Evolutionary conservation across 1,140 invertebrate species (phyloP).

Genomic region (Zaprionus ornatus): DNA sequence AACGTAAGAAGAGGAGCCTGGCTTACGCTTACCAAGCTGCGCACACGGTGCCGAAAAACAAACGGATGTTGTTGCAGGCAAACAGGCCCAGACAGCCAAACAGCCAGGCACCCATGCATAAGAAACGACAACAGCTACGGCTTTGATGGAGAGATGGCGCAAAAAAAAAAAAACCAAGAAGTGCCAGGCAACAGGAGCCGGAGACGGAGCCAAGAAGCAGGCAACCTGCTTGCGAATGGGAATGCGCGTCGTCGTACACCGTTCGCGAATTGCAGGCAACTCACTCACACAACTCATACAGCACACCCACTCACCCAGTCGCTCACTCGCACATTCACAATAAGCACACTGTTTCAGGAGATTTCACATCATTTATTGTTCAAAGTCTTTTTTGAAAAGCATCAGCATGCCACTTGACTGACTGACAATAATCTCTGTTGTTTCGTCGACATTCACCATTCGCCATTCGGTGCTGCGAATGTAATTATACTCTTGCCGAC

Average conservation of each 20-base stretch:
- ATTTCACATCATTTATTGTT: slow-evolving; percentile 71
- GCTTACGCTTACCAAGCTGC: slow-evolving; percentile 37
- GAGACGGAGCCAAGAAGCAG: slow-evolving; percentile 9
- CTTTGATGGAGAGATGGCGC: slow-evolving; percentile 29
- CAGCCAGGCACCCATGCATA: slow-evolving; percentile 43
- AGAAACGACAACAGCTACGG: slow-evolving; percentile 44
- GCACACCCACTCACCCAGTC: slow-evolving; percentile 15
- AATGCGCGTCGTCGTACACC: slow-evolving; percentile 28
- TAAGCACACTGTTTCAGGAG: slow-evolving; percentile 46
- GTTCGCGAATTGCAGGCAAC: slow-evolving; percentile 39
- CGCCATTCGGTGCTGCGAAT: slow-evolving; percentile 26
- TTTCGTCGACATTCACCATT: slow-evolving; percentile 51
- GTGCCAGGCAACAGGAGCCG: slow-evolving; percentile 42
- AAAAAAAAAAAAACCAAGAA: slow-evolving; percentile 27
- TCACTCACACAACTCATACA: slow-evolving; percentile 14
- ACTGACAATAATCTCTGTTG: slow-evolving; percentile 67
- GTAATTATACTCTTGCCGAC: slow-evolving; percentile 44
- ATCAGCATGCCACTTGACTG: slow-evolving; percentile 46
- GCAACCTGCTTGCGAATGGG: slow-evolving; percentile 14
- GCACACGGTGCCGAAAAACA: slow-evolving; percentile 49
- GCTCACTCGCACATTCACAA: slow-evolving; percentile 28
- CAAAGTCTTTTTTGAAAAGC: slow-evolving; percentile 59
- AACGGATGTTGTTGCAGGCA: slow-evolving; percentile 61
- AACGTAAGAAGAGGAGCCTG: slow-evolving; percentile 18
- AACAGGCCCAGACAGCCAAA: slow-evolving; percentile 25